phyloP scores from a whole-genome alignment of 2,888 invertebrate species.

The Priocnemis perturbator region DNA sequence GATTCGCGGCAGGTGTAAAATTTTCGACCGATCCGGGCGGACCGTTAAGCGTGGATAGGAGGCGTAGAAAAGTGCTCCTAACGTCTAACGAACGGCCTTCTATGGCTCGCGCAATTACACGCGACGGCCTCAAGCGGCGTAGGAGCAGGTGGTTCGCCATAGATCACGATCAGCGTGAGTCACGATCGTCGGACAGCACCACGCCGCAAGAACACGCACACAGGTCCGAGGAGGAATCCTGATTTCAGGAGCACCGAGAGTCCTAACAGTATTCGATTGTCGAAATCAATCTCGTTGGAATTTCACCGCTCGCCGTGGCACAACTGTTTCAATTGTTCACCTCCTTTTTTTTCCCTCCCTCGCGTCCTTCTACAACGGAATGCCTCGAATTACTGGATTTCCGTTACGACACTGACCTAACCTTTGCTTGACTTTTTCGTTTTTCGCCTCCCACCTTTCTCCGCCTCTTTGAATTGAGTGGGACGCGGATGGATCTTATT shows the following conservation, averaged over 20 bases:
- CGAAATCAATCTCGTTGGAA: slow-evolving; percentile 13
- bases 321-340: background rate
- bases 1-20: too few species aligned
- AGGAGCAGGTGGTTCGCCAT: slow-evolving; percentile 5
- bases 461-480: background rate
- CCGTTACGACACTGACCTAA: too few species aligned
- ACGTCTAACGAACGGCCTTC: too few species aligned
- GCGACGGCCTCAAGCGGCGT: too few species aligned
- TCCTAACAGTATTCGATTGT: slow-evolving; percentile 30
- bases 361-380: too few species aligned
- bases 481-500: slow-evolving; percentile 1
- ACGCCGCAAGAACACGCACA: too few species aligned
- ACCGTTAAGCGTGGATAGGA: too few species aligned
- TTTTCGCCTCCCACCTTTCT: background rate
- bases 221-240: background rate
- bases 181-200: background rate
- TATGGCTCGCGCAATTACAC: too few species aligned
- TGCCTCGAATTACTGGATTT: too few species aligned
- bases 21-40: too few species aligned
- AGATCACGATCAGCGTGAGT: slow-evolving; percentile 8
- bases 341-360: background rate
- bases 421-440: too few species aligned
- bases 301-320: background rate
- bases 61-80: too few species aligned
- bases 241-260: slow-evolving; percentile 17